Conservation (phyloP, 92 coral and sea anemone genomes). For the Virgularia gustaviana region DNA sequence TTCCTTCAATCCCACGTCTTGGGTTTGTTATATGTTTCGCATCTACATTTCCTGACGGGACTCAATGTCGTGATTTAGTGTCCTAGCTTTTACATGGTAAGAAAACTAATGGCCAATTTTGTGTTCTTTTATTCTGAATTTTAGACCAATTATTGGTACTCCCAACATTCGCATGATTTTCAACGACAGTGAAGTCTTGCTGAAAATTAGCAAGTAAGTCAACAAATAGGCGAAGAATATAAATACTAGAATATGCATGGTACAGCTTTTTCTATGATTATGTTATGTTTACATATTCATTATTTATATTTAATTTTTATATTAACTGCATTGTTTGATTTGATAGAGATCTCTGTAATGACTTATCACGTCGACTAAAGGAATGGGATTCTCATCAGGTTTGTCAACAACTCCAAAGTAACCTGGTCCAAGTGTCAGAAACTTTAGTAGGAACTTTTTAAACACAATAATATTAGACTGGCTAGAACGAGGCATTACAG, state of each 20-base stretch:
- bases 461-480: neutral
- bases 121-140: constrained; percentile 19
- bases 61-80: too few relatives aligned
- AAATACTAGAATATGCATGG: neutral
- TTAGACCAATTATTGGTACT: constrained; percentile 72
- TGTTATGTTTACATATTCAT: too few relatives aligned
- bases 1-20: too few relatives aligned
- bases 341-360: constrained; percentile 60
- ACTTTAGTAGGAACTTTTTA: neutral
- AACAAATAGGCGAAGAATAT: neutral
- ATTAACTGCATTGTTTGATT: neutral
- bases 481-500: neutral
- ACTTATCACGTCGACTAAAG: constrained; percentile 67
- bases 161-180: constrained; percentile 84
- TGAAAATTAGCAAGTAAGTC: constrained; percentile 61
- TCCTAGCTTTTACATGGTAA: too few relatives aligned
- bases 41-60: too few relatives aligned
- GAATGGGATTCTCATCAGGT: constrained; percentile 88
- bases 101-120: too few relatives aligned
- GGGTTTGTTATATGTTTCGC: too few relatives aligned
- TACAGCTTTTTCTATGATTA: constrained; percentile 3
- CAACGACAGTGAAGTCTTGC: constrained; percentile 64
- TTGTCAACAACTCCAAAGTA: constrained; percentile 12
- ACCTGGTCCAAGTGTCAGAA: neutral
- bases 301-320: neutral